Evolutionary conservation across 2,797 vertebrate genomes (phyloP).

Genomic region (Aulostomus chinensis): DNA sequence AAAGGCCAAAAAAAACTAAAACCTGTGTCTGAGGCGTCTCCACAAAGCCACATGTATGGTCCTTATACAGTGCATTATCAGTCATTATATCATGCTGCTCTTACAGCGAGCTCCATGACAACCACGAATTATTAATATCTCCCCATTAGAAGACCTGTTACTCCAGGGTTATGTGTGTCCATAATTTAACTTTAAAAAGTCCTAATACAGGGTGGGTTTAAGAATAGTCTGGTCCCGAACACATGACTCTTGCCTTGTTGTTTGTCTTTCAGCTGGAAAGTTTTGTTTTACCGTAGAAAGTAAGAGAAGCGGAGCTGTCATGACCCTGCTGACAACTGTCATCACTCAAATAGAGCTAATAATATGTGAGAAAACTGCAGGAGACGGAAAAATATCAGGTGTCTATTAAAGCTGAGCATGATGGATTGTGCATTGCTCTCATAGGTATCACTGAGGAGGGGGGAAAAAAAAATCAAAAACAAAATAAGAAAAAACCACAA

Average conservation of each 20-base stretch:
- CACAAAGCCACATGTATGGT: conserved; percentile 1
- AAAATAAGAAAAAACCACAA: conserved; percentile 24
- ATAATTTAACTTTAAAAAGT: conserved; percentile 8
- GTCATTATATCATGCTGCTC: conserved; percentile 35
- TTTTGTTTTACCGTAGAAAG: conserved; percentile 1
- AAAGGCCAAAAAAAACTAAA: conserved; percentile 9
- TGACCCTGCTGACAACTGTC: conserved; percentile 4
- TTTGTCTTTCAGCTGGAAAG: conserved; percentile 8
- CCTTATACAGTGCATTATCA: conserved; percentile 28
- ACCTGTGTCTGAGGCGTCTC: conserved; percentile 1
- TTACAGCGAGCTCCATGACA: conserved; percentile 28
- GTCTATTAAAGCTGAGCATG: conserved; percentile 32
- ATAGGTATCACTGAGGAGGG: conserved; percentile 14
- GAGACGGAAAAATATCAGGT: conserved; percentile 35
- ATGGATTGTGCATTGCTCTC: conserved; percentile 48
- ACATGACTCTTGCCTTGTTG: neutral
- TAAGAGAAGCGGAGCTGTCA: neutral
- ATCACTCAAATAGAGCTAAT: conserved; percentile 20
- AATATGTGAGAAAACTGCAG: conserved; percentile 10
- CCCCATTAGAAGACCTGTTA: conserved; percentile 19
- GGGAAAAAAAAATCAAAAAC: conserved; percentile 40
- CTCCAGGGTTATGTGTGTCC: conserved; percentile 10
- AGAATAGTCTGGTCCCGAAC: neutral
- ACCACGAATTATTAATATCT: conserved; percentile 17
- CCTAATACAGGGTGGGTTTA: neutral